phyloP scores from a whole-genome alignment of 2,797 vertebrate species.

The Meda fulgida region DNA sequence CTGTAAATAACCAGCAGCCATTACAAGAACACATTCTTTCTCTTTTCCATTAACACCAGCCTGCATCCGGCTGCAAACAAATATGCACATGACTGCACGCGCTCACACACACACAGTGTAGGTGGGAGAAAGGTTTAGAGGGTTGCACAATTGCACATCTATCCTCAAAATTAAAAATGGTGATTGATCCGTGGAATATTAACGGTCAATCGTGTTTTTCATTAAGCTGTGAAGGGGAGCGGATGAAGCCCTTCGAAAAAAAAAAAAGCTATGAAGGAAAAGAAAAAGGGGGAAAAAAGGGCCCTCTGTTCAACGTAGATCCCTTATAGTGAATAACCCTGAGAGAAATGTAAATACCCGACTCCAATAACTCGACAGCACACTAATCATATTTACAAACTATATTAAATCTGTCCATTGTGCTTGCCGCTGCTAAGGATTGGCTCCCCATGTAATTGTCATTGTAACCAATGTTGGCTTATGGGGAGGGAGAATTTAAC shows the following conservation, averaged over 20 bases:
- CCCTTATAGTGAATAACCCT: slow-evolving; percentile 91
- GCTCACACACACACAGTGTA: slow-evolving; percentile 57
- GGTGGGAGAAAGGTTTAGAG: slow-evolving; percentile 78
- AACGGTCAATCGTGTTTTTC: slow-evolving; percentile 92
- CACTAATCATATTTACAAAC: slow-evolving; percentile 99
- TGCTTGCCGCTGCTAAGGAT: slow-evolving; percentile 90
- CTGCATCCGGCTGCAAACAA: slow-evolving; percentile 64
- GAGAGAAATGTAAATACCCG: slow-evolving; percentile 99
- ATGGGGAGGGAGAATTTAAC: slow-evolving; percentile 98
- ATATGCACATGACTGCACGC: slow-evolving; percentile 48
- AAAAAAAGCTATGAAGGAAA: slow-evolving; percentile 75
- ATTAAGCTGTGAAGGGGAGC: slow-evolving; percentile 87
- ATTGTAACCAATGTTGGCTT: slow-evolving; percentile 94
- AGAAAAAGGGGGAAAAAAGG: slow-evolving; percentile 76
- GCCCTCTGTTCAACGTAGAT: slow-evolving; percentile 92
- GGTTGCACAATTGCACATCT: slow-evolving; percentile 83
- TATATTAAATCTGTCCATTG: slow-evolving; percentile 99
- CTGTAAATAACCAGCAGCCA: slow-evolving; percentile 97
- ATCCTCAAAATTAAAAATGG: slow-evolving; percentile 88
- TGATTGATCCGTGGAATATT: slow-evolving; percentile 94
- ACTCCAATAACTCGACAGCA: slow-evolving; percentile 97
- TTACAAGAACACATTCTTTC: slow-evolving; percentile 86
- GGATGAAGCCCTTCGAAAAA: slow-evolving; percentile 64
- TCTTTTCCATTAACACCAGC: slow-evolving; percentile 83
- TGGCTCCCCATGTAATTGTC: slow-evolving; percentile 95